Base-by-base conservation (phyloP, 2,797 vertebrate genomes). In the Lerista edwardsae region DNA sequence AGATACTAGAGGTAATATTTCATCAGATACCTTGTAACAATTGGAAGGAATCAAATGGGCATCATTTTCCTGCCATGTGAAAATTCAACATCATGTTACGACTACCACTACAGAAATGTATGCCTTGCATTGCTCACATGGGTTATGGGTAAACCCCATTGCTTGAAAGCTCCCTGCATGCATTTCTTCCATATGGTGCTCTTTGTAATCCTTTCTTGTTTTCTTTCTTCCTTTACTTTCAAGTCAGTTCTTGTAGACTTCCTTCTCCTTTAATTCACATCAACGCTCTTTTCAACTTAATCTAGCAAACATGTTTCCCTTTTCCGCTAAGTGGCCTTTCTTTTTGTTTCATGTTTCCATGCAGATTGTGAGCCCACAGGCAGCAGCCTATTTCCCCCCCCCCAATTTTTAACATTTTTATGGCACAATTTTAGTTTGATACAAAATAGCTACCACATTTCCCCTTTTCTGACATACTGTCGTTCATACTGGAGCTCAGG, bases 21-120 rank as follows among this genome's bases (percentile, higher is more conserved):
- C n/a, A 75, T 80, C 84, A 75, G 68, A 75, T 75, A 80, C 67
- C 79, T 62, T 81, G 72, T 68, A 80, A 39, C 72, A 25, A 65
- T 85, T 6, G 25, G 34, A 27, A 14, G 27, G 27, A 77, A 39
- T 21, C 68, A 73, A 62, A 31, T 59, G 39, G 67, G 10, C 51
- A 75, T 68, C 80, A 80, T 67, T 67, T 75, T 47, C 64, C 36
- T 31, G 21, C 21, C 74, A 27, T 55, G 34, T 69, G 39, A 65
- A 51, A 79, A 51, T 72, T 36, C 59, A 73, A 47, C 44, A 41
- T 19, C 15, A 36, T 84, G 51, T 39, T 65, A 55, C 29, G 55
- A 39, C 34, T 41, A 27, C 41, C 74, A 34, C 44, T 29, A 55
- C 14, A 55, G 44, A 62, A 51, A 61, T 78, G 72, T 78, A 39